A percentile compares a stretch with the other conserved stretches of the same genome.
Evolutionary conservation across 2,888 invertebrate genomes (phyloP).

Genomic region (Nomada goodeniana): DNA sequence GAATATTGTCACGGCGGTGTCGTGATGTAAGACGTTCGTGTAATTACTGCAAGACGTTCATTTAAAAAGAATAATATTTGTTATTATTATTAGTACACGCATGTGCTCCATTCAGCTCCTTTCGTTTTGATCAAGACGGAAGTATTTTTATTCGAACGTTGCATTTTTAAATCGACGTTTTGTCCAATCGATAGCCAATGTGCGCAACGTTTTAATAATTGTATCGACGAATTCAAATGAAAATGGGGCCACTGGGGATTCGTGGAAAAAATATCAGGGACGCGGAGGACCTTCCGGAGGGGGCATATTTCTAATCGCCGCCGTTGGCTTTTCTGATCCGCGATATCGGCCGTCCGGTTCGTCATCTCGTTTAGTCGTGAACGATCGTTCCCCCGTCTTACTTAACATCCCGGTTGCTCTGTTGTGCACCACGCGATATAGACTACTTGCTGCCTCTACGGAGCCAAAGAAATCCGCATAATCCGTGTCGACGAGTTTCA

Average conservation of each 20-base stretch:
- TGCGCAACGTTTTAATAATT: background rate
- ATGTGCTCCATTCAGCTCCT: no score
- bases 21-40: no score
- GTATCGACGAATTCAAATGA: background rate
- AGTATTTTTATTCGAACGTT: background rate
- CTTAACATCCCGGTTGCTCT: constrained; percentile 45
- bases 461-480: constrained; percentile 18
- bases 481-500: constrained; percentile 21
- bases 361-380: constrained; percentile 70
- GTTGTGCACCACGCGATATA: constrained; percentile 15
- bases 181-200: no score
- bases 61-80: no score
- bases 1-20: no score
- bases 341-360: constrained; percentile 60
- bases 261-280: background rate
- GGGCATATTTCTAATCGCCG: constrained; percentile 47
- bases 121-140: background rate
- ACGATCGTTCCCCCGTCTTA: constrained; percentile 63
- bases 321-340: constrained; percentile 61
- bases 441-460: background rate
- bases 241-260: background rate
- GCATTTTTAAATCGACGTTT: no score
- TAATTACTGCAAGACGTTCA: no score
- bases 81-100: no score
- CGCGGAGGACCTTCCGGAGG: constrained; percentile 40